phyloP scores from a whole-genome alignment of 2,113 vertebrate genomes.

The Rattus norvegicus region DNA sequence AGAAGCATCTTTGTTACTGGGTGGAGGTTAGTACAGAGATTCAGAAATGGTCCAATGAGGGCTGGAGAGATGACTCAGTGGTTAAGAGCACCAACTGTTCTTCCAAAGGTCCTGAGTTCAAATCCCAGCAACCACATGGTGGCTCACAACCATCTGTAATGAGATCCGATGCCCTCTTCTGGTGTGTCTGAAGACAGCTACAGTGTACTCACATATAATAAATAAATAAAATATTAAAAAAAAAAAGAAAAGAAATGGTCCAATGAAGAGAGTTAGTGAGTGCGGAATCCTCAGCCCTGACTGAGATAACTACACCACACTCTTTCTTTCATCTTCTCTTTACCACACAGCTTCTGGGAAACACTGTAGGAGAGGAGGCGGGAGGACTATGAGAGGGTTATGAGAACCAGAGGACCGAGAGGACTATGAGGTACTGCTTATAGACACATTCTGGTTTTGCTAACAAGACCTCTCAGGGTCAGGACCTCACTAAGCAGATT shows the following conservation, averaged over 20 bases:
- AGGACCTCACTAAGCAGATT: background rate
- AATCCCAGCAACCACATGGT: too few species aligned
- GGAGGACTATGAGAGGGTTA: fast-evolving
- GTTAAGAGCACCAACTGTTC: too few species aligned
- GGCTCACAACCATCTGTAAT: too few species aligned
- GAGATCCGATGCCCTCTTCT: too few species aligned
- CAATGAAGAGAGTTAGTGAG: background rate
- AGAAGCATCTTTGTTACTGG: background rate
- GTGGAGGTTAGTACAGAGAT: background rate
- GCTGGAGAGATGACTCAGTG: too few species aligned
- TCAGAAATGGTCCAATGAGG: background rate
- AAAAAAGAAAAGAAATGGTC: too few species aligned
- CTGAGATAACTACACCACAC: background rate
- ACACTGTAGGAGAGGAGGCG: background rate
- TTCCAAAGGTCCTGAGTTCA: too few species aligned
- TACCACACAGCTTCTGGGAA: background rate
- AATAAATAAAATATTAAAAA: too few species aligned
- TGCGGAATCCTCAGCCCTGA: background rate
- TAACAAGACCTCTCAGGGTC: background rate
- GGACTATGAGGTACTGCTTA: background rate
- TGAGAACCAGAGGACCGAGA: background rate
- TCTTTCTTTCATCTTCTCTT: background rate
- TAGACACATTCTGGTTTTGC: background rate
- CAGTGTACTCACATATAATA: too few species aligned
- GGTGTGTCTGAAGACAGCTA: too few species aligned